Evolutionary conservation across 2,797 vertebrate genomes (phyloP).

Genomic region (Champsocephalus gunnari): DNA sequence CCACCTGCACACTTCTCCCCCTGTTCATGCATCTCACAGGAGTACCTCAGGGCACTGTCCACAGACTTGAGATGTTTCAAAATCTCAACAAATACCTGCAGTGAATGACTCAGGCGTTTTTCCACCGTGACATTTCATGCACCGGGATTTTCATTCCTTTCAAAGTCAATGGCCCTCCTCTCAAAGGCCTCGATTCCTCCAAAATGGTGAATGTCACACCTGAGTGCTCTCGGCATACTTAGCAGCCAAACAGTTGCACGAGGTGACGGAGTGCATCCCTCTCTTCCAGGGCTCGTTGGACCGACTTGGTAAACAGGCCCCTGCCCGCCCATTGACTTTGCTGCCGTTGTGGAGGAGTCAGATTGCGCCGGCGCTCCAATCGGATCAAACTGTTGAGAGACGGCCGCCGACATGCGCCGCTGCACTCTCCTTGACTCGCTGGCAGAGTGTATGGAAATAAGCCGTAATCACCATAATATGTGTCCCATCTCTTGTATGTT

Average conservation of each 20-base stretch:
- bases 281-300: slow-evolving; percentile 56
- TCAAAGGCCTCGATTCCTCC: slow-evolving; percentile 51
- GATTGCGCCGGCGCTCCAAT: slow-evolving; percentile 46
- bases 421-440: slow-evolving; percentile 78
- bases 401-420: slow-evolving; percentile 53
- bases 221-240: slow-evolving; percentile 61
- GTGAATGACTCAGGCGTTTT: slow-evolving; percentile 27
- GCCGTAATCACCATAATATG: slow-evolving; percentile 79
- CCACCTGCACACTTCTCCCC: slow-evolving; percentile 13
- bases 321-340: slow-evolving; percentile 74
- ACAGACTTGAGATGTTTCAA: slow-evolving; percentile 28
- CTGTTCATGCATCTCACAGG: slow-evolving; percentile 41
- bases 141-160: slow-evolving; percentile 50
- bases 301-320: slow-evolving; percentile 74
- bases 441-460: slow-evolving; percentile 84
- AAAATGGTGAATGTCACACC: slow-evolving; percentile 68
- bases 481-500: slow-evolving; percentile 79
- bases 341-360: slow-evolving; percentile 55
- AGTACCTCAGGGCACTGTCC: slow-evolving; percentile 44
- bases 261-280: slow-evolving; percentile 62
- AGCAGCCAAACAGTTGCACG: slow-evolving; percentile 44
- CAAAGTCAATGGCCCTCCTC: slow-evolving; percentile 67
- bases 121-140: slow-evolving; percentile 44
- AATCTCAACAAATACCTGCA: slow-evolving; percentile 21
- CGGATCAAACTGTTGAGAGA: slow-evolving; percentile 56